Base-by-base conservation (phyloP, 2,888 invertebrate genomes). In the Brachyptera putata region DNA sequence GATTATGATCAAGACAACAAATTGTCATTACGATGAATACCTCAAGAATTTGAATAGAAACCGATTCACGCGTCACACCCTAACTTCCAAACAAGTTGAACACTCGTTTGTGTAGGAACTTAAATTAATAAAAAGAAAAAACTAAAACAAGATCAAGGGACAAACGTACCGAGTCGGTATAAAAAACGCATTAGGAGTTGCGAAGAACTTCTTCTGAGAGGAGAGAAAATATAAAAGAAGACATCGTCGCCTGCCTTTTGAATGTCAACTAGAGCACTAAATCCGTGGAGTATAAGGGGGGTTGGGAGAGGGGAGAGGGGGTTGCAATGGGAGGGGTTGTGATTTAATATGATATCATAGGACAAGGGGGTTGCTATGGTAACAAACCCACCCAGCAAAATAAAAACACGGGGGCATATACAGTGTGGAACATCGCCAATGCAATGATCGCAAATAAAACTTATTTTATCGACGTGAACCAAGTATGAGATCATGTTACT, bases 211-310 rank as follows among this genome's bases (percentile, higher is more conserved):
- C 30, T 30, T 30, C 30, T 11, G 30, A 30, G 30, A 5, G 41
- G 41, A 30, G 43, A 14, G 41, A 26, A 26, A 30, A 14, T 41
- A 39, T 30, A 24, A 48, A 41, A 59, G 30, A 58, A 61, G 58
- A 46, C 58, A 55, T 61, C 60, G 57, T 56, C 62, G 60, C 7
- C 30, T 30, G 39, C 60, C 63, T 63, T 63, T 63, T 63, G 61
- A 63, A 63, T 63, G 60, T 63, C 58, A 61, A 63, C 56, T 61
- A 39, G 39, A 39, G 43, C 11, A 21, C 43, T 18, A 43, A 43
- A 21, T 21, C 43, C 43, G 43, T 18, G 43, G 39, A 37, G 16
- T 37, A 37, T n/a, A 30, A 7, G 30, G 30, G 21, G 43, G 37
- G 37, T 37, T 37, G 21, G 25, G 36, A 22, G 41, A 41, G 53